Percentiles rank a stretch among this genome's conserved stretches.
phyloP scores from a whole-genome alignment of 1,140 invertebrate species.

The Orussus abietinus region DNA sequence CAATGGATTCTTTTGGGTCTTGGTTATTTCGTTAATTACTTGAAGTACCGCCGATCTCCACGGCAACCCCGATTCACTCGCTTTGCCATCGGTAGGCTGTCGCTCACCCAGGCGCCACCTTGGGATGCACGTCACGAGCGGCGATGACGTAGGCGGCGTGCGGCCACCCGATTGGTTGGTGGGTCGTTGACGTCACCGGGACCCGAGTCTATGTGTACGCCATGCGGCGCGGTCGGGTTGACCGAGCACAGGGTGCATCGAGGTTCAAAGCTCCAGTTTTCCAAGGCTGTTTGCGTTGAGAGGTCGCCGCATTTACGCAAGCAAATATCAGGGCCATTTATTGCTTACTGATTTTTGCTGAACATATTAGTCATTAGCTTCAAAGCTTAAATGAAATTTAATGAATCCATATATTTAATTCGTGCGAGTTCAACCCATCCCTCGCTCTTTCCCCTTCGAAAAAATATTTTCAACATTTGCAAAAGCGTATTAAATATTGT shows the following conservation, averaged over 20 bases:
- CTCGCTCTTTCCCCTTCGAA: not conserved
- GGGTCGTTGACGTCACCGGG: conserved; percentile 42
- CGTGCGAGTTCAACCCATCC: conserved; percentile 10
- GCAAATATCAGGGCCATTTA: conserved; percentile 7
- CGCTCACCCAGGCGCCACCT: conserved; percentile 30
- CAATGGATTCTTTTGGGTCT: too few relatives aligned
- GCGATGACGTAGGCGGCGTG: conserved; percentile 46
- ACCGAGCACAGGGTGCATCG: conserved; percentile 39
- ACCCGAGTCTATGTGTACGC: conserved; percentile 26
- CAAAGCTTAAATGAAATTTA: too few relatives aligned
- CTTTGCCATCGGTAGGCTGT: too few relatives aligned
- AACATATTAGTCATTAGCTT: too few relatives aligned
- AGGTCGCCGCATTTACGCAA: conserved; percentile 33
- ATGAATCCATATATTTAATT: conserved; percentile 4
- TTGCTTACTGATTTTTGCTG: too few relatives aligned
- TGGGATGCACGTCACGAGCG: conserved; percentile 46
- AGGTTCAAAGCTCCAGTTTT: conserved; percentile 52
- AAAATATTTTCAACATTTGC: not conserved
- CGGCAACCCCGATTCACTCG: not conserved
- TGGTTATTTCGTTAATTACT: too few relatives aligned
- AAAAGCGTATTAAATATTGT: too few relatives aligned
- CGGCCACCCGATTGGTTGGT: conserved; percentile 40
- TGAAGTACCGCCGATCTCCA: not conserved
- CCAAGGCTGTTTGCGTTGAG: conserved; percentile 46
- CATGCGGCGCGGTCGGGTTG: conserved; percentile 36